Evolutionary conservation across 2,797 vertebrate species (phyloP), one percentile per base, ranked within the genome.

Genomic region (Crax fasciolata): DNA sequence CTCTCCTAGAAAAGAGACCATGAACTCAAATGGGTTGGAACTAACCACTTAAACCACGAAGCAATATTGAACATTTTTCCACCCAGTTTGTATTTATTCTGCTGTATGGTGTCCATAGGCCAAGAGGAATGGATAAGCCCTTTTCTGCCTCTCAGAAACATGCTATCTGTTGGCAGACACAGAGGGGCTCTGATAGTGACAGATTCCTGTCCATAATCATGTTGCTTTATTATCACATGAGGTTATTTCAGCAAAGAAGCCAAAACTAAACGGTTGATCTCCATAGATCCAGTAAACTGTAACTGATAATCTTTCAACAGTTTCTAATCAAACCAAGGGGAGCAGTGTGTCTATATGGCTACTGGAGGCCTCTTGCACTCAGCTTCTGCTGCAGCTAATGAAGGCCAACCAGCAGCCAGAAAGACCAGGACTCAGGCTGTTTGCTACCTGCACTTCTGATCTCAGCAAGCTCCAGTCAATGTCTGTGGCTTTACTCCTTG

Each of bases 321-420:
- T 39, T 81, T 80, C 35, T 58, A 35, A 76, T 59, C 17, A 74
- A 87, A 43, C 4, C 61, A 58, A 39, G 17, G 39, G 11, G n/a
- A 58, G 3, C 48, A 74, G 25, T 0, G 0, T 58, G 48, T 52
- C 19, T 71, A 1, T 6, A 35, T 10, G 38, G 38, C 58, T 78
- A 30, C 16, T 55, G 54, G 16, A 63, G 35, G 38, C 39, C 2
- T 2, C 24, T 18, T 71, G 27, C 11, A 21, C 24, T 23, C 49
- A 78, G 44, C 81, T 87, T 81, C 27, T 30, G 24, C 27, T 76
- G 9, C 44, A 66, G 39, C 41, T 68, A 72, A 19, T 27, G 35
- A 76, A 72, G 16, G 21, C 18, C 67, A n/a, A 54, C 14, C 39
- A 59, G 15, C 24, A 27, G 10, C 57, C 70, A 35, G 23, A 15